Percentiles rank a stretch among this genome's conserved stretches.
phyloP scores from a whole-genome alignment of 2,797 vertebrate genomes.

The Cetoscarus ocellatus region DNA sequence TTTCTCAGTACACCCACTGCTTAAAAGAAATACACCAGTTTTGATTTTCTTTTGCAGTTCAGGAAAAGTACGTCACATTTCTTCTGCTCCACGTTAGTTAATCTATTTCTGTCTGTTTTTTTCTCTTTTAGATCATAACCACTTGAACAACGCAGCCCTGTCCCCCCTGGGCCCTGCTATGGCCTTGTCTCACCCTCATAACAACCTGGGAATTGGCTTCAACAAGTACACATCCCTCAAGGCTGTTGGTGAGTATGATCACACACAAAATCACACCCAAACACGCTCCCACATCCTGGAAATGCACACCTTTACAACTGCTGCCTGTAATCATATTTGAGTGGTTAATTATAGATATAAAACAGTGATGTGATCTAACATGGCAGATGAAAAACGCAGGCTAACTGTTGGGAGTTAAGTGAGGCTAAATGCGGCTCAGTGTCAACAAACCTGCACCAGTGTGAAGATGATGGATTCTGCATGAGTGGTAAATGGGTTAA shows the following conservation, averaged over 20 bases:
- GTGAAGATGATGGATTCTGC: slow-evolving; percentile 13
- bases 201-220: slow-evolving; percentile 87
- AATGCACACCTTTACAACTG: background rate
- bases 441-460: slow-evolving; percentile 2
- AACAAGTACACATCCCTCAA: slow-evolving; percentile 90
- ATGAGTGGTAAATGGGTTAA: slow-evolving; percentile 1
- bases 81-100: background rate
- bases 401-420: slow-evolving; percentile 6
- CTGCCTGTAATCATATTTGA: background rate
- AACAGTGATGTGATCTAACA: background rate
- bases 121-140: slow-evolving; percentile 86
- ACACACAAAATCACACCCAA: slow-evolving; percentile 10
- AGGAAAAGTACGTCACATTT: no score
- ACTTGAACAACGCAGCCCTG: slow-evolving; percentile 87
- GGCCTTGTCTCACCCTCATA: slow-evolving; percentile 86
- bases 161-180: slow-evolving; percentile 82
- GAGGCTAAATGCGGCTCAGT: background rate
- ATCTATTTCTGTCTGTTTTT: slow-evolving; percentile 14
- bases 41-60: no score
- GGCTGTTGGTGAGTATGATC: slow-evolving; percentile 87
- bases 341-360: slow-evolving; percentile 2
- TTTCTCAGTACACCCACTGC: background rate
- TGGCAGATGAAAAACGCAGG: background rate
- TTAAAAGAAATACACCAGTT: no score
- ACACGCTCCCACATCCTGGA: background rate